Evolutionary conservation across 1,140 invertebrate genomes (phyloP), one percentile per base, ranked within the genome.

Genomic region (Drosophila kurseongensis): DNA sequence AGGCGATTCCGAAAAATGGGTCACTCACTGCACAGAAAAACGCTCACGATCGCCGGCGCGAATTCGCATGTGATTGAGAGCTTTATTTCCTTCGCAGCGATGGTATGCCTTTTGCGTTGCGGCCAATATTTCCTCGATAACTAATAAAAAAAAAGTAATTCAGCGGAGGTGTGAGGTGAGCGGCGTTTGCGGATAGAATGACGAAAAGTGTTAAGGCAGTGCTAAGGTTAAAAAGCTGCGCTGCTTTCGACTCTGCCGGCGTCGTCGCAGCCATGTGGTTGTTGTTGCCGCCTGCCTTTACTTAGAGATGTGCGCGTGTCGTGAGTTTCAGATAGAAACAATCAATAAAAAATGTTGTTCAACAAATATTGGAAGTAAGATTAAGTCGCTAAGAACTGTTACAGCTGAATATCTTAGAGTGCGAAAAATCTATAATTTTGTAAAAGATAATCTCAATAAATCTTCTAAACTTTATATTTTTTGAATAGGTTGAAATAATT

Each of bases 211-310:
- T 50, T 68, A 73, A 72, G 29, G 72, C 80, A 78, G 81, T 68
- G 81, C 74, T 86, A 77, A 84, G 81, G 83, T 86, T 83, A 76
- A 88, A 85, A 88, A 85, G 66, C 66, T 71, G 67, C 66, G 67
- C 66, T 71, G 67, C 67, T 16, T 27, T 42, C n/a, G 35, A 36
- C 67, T 44, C 35, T 71, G 67, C 29, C 42, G 42, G 42, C 55
- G 60, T 44, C 16, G 55, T 62, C 36, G 16, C 52, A 1, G n/a
- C 14, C 54, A 56, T 71, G 59, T 56, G 59, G 40, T 63, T 77
- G 59, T 56, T 65, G 40, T 67, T 75, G 42, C 42, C 47, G 59
- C 35, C 27, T 73, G 73, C 42, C 62, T 38, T 63, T n/a, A n/a
- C 18, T 7, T 60, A 61, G 41, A 35, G 60, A 55, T 60, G 51